Percentiles rank a stretch among this genome's conserved stretches.
Conservation (phyloP, 2,797 vertebrate genomes). For the Mionectes olivaceus region DNA sequence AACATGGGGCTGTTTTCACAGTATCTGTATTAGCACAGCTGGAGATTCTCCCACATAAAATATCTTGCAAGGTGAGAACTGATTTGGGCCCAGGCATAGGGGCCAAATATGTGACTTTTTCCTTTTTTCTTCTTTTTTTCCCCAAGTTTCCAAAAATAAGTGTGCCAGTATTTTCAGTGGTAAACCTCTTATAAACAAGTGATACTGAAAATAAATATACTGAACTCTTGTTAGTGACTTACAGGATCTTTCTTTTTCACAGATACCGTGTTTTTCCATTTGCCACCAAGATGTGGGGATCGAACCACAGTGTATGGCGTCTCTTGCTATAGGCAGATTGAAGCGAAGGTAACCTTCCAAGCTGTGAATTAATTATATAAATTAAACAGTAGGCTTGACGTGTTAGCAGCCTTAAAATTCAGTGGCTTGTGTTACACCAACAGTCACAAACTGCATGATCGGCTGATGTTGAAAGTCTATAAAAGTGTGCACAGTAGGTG, state of each 20-base stretch:
- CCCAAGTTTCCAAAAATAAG: not conserved
- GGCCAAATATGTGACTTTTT: not conserved
- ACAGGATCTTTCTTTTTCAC: not conserved
- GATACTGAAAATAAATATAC: not conserved
- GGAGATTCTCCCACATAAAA: not conserved
- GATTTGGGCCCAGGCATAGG: not conserved
- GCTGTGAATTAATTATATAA: not conserved
- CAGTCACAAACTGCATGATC: not conserved
- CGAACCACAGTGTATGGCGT: conserved; percentile 92
- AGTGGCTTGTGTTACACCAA: not conserved
- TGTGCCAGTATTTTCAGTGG: not conserved
- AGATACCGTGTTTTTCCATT: conserved; percentile 94
- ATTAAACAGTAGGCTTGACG: not conserved
- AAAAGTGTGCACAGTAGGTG: not conserved
- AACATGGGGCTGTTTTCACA: not conserved
- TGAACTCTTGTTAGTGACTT: not conserved
- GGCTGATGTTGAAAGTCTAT: not conserved
- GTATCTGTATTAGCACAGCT: not conserved
- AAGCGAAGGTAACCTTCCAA: conserved; percentile 89
- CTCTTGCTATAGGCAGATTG: conserved; percentile 97
- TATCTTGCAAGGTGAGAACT: not conserved
- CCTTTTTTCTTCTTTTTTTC: not conserved
- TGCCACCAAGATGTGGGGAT: conserved; percentile 88
- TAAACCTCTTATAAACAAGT: not conserved
- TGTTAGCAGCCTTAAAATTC: not conserved